Evolutionary conservation across 2,888 invertebrate species (phyloP), one percentile per base, ranked within the genome.

Genomic region (Tineola bisselliella): DNA sequence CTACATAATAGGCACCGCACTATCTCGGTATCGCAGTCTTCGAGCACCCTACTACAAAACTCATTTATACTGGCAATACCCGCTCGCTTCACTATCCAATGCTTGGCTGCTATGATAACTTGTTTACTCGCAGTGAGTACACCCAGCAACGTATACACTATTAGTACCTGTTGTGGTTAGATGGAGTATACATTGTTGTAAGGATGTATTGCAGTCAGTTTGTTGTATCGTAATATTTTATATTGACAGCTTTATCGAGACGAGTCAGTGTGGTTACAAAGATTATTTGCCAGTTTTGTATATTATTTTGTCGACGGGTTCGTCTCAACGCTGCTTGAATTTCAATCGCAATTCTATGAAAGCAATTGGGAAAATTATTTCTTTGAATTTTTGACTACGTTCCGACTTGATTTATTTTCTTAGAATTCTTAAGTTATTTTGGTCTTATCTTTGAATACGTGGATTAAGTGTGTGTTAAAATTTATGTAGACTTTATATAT

Each of bases 161-260:
- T 18, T 10, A 25, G 18, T 13, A 12, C 2, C 2, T 54, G n/a
- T 8, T 18, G 25, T 54, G 25, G 25, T n/a, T 54, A 8, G n/a
- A 3, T 18, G 58, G 3, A 19, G 33, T 31, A 58, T 25, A 6
- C 17, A 18, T 6, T 25, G 58, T 19, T 56, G 25, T n/a, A 58
- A 13, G 17, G 54, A 58, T n/a, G 56, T 33, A 33, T 30, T 58
- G 58, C 58, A 58, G 58, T 58, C 58, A 58, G 33, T 58, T 58
- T 58, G 58, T 58, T 58, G 17, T 31, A 33, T 5, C 3, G 33
- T 58, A 58, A 33, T 33, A 58, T 58, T 58, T 58, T 58, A 58
- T 58, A 58, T 58, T 58, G 58, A 58, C 58, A 58, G 19, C 33
- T 33, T 58, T 58, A 58, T 58, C 58, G 33, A 33, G 19, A 33